These are phyloP conservation scores for Danio albolineatus DNA, from an alignment of 2,797 vertebrate species.

Conservation along the genomic window DNA sequence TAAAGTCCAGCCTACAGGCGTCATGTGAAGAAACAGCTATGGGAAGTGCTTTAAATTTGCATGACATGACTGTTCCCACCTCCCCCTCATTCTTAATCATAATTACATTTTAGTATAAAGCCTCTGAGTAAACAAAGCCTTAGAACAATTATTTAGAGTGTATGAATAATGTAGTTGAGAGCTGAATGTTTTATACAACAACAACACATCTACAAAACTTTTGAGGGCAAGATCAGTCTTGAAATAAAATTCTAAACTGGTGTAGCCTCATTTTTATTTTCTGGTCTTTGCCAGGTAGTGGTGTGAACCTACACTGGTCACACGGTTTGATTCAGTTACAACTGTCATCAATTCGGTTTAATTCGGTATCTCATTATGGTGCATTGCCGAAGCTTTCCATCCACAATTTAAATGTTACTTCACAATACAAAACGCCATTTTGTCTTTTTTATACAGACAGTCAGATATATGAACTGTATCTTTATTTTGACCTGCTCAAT, in stretches of 20 bases:
- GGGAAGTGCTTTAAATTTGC: neutral
- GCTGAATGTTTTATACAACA: neutral
- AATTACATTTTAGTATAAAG: slow-evolving; percentile 18
- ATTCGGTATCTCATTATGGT: no score
- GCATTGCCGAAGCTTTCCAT: no score
- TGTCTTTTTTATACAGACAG: no score
- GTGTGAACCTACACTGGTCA: no score
- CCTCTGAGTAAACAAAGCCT: slow-evolving; percentile 18
- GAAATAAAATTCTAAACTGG: neutral
- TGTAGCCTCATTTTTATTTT: no score
- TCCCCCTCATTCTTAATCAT: neutral
- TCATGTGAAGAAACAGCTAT: neutral
- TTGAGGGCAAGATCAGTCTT: neutral
- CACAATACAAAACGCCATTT: no score
- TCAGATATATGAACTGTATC: no score
- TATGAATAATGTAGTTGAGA: slow-evolving; percentile 8
- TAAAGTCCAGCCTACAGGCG: slow-evolving; percentile 4
- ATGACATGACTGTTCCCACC: neutral
- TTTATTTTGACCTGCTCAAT: no score
- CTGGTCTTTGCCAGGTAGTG: no score
- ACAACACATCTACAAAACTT: neutral
- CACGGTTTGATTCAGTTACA: no score
- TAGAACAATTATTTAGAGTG: slow-evolving; percentile 13
- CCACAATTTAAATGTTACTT: no score
- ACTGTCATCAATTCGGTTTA: no score